Evolutionary conservation across 2,797 vertebrate genomes (phyloP).

Genomic region (Rhinoraja longicauda): DNA sequence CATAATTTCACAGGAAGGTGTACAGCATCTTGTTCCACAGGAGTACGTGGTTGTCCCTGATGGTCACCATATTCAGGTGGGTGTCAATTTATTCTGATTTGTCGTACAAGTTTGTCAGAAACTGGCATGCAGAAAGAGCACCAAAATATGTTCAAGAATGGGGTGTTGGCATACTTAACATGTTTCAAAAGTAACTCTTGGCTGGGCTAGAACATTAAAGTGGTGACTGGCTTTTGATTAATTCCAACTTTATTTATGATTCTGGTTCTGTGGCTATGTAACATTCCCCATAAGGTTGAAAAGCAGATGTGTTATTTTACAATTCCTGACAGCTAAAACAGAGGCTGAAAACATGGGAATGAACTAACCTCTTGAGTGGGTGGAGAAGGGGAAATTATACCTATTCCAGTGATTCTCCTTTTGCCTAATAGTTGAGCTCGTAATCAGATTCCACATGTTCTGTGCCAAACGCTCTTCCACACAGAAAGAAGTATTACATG

Average conservation of each 20-base stretch:
- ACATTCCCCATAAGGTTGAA: not conserved
- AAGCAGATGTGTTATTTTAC: not conserved
- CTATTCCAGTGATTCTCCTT: no score
- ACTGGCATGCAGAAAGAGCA: not conserved
- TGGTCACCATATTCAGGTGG: constrained; percentile 92
- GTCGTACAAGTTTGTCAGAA: not conserved
- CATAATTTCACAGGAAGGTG: constrained; percentile 89
- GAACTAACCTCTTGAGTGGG: no score
- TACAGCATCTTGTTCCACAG: constrained; percentile 89
- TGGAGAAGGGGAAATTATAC: no score
- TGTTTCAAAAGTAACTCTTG: not conserved
- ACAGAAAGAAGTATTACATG: not conserved
- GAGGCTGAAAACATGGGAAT: no score
- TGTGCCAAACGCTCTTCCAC: not conserved
- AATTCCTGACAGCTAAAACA: no score
- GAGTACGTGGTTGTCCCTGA: constrained; percentile 93
- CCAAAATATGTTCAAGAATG: not conserved
- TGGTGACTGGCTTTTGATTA: not conserved
- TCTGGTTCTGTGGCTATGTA: not conserved
- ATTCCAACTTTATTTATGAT: not conserved
- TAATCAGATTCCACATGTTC: not conserved
- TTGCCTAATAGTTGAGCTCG: no score
- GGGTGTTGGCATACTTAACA: not conserved
- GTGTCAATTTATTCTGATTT: constrained; percentile 24
- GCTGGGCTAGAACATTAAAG: not conserved